phyloP scores from a whole-genome alignment of 2,888 invertebrate genomes.

The Tetranychus piercei region DNA sequence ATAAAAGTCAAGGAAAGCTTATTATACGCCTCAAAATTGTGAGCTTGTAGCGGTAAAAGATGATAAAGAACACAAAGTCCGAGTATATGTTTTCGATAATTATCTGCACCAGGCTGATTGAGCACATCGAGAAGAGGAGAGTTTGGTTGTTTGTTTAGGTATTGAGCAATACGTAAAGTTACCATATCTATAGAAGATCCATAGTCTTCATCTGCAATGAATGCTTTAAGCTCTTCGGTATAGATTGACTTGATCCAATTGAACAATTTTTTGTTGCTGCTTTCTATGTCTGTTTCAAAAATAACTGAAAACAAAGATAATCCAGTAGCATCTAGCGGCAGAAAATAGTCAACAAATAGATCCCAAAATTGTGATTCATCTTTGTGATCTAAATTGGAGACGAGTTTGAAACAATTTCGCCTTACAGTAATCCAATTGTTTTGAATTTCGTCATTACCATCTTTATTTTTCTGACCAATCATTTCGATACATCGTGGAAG shows the following conservation, averaged over 20 bases:
- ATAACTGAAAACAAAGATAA: neutral
- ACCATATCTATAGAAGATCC: neutral
- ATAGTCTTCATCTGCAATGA: neutral
- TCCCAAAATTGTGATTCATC: conserved; percentile 11
- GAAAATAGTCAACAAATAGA: conserved; percentile 2
- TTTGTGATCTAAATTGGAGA: neutral
- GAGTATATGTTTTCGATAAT: neutral
- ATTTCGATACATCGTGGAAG: conserved; percentile 8
- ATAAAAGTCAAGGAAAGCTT: neutral
- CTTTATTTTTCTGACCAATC: neutral
- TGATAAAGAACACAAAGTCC: neutral
- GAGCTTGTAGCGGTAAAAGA: neutral
- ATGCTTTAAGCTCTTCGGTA: neutral
- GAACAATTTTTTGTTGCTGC: neutral
- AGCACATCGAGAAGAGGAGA: neutral
- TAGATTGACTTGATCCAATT: neutral
- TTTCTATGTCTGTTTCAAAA: neutral
- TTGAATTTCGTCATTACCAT: neutral
- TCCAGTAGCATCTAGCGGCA: conserved; percentile 4
- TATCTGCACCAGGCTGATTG: neutral
- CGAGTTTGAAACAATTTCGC: neutral
- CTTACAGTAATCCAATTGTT: neutral
- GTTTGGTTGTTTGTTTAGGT: neutral
- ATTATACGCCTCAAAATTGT: neutral
- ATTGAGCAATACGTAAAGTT: neutral